Evolutionary conservation across 64 coral and sea anemone genomes (phyloP).

Genomic region (Montipora efflorescens): DNA sequence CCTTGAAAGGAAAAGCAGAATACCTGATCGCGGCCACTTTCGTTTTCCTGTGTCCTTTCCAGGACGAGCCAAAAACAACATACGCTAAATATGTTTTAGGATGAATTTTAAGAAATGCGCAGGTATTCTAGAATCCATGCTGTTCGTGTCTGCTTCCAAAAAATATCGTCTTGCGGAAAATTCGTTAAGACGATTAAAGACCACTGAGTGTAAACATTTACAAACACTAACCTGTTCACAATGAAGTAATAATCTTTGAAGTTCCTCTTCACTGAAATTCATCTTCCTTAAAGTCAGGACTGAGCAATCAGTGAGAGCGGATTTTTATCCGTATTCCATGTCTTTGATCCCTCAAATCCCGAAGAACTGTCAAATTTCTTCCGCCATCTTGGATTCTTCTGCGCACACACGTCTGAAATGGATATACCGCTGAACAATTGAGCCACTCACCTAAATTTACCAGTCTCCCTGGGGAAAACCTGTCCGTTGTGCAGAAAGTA

Average conservation of each 20-base stretch:
- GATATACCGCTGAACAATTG: not conserved
- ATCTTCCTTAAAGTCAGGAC: constrained; percentile 15
- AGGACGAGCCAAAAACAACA: too few relatives aligned
- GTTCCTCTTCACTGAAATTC: constrained; percentile 74
- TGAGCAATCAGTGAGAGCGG: not conserved
- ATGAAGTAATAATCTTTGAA: constrained; percentile 74
- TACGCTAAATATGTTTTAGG: too few relatives aligned
- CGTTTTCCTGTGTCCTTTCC: too few relatives aligned
- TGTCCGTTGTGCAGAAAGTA: too few relatives aligned
- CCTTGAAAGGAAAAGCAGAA: too few relatives aligned
- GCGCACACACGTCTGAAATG: not conserved
- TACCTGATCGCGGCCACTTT: too few relatives aligned
- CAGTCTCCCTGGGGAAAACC: not conserved
- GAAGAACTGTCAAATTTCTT: not conserved
- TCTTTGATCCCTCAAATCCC: not conserved
- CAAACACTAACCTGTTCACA: constrained; percentile 73
- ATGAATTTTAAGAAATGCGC: too few relatives aligned
- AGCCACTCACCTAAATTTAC: not conserved
- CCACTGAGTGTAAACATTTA: not conserved
- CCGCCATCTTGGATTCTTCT: constrained; percentile 29
- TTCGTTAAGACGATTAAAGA: not conserved
- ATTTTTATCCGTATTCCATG: constrained; percentile 36
- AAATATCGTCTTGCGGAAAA: not conserved
- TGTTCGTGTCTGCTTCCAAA: too few relatives aligned
- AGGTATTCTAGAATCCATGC: too few relatives aligned